Percentiles rank a stretch among this genome's conserved stretches.
Evolutionary conservation across 2,113 vertebrate species (phyloP).

Genomic region (Alosa alosa): DNA sequence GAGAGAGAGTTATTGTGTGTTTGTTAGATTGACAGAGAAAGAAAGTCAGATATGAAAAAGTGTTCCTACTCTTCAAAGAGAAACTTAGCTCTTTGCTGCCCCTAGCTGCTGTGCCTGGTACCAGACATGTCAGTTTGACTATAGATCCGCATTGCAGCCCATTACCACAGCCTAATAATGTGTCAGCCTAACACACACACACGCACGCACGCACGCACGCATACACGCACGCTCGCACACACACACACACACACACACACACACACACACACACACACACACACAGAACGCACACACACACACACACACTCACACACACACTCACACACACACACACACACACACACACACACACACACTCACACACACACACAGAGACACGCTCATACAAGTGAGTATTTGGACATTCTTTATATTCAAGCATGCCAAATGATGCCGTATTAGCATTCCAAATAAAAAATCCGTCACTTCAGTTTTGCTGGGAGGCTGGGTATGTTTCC

Average conservation of each 20-base stretch:
- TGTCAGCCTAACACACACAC: not conserved
- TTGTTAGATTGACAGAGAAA: not conserved
- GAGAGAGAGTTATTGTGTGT: not conserved
- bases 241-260: no score
- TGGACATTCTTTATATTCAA: not conserved
- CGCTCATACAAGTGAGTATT: not conserved
- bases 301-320: not conserved
- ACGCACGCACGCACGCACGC: not conserved
- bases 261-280: no score
- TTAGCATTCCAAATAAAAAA: not conserved
- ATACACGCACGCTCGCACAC: not conserved
- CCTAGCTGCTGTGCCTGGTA: not conserved
- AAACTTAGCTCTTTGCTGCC: not conserved
- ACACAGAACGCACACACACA: not conserved
- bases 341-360: not conserved
- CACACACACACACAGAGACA: no score
- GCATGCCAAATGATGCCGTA: not conserved
- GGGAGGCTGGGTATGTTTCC: not conserved
- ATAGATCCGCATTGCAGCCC: slow-evolving; percentile 3
- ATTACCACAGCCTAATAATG: slow-evolving; percentile 8
- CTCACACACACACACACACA: not conserved
- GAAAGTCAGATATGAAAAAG: not conserved
- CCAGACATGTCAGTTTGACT: not conserved
- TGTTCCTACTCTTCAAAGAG: not conserved
- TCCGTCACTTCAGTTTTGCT: not conserved